A percentile compares a stretch with the other conserved stretches of the same genome.
phyloP scores from a whole-genome alignment of 2,888 invertebrate genomes.

The Digitonthophagus gazella region DNA sequence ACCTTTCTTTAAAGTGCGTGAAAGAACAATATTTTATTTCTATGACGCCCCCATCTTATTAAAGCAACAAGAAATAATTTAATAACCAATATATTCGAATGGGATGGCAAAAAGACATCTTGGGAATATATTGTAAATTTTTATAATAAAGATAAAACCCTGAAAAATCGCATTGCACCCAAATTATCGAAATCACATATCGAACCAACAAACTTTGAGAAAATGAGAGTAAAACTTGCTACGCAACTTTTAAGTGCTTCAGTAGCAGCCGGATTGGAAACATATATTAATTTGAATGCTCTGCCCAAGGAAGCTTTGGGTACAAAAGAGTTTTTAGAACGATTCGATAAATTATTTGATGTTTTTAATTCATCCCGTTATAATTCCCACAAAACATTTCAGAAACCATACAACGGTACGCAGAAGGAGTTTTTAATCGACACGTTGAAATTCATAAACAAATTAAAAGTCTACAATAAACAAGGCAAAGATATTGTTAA shows the following conservation, averaged over 20 bases:
- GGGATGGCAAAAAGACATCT: not conserved
- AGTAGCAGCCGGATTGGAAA: constrained; percentile 31
- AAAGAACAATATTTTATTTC: constrained; percentile 30
- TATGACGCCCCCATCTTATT: constrained; percentile 32
- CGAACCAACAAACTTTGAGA: constrained; percentile 32
- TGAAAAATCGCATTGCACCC: constrained; percentile 27
- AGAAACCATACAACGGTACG: not conserved
- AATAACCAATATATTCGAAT: constrained; percentile 25
- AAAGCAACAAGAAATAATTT: constrained; percentile 32
- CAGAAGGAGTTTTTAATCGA: not conserved
- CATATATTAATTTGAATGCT: constrained; percentile 28
- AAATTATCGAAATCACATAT: constrained; percentile 33
- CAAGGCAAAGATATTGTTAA: constrained; percentile 1
- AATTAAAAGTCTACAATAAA: not conserved
- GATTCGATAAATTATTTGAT: constrained; percentile 35
- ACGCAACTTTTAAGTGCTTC: constrained; percentile 32
- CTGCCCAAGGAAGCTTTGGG: constrained; percentile 27
- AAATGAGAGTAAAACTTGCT: constrained; percentile 33
- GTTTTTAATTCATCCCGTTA: constrained; percentile 31
- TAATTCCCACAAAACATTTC: not conserved
- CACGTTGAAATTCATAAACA: not conserved
- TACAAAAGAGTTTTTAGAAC: constrained; percentile 30
- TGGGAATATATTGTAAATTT: constrained; percentile 30
- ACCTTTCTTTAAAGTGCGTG: constrained; percentile 29
- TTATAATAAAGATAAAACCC: constrained; percentile 29